Evolutionary conservation across 2,888 invertebrate species (phyloP).

Genomic region (Camptogramma bilineatum): DNA sequence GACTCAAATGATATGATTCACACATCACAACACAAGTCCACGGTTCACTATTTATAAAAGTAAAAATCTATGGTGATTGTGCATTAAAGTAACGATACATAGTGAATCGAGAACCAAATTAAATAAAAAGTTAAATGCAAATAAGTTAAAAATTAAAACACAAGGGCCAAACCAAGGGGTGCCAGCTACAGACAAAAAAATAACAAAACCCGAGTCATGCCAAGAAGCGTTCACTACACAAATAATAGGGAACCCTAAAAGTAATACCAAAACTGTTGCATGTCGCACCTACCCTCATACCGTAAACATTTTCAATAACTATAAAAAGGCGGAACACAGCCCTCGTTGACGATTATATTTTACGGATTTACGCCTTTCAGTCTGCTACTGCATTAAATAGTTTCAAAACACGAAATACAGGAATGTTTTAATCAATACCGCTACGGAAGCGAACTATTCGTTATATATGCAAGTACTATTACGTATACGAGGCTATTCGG

Average conservation of each 20-base stretch:
- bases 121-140: conserved; percentile 50
- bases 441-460: conserved; percentile 16
- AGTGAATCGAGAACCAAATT: conserved; percentile 55
- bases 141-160: conserved; percentile 62
- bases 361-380: conserved; percentile 33
- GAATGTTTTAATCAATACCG: conserved; percentile 35
- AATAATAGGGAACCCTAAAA: conserved; percentile 47
- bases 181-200: conserved; percentile 80
- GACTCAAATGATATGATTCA: conserved; percentile 54
- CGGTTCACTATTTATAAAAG: conserved; percentile 51
- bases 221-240: conserved; percentile 70
- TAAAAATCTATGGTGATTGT: conserved; percentile 29
- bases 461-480: conserved; percentile 20
- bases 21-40: conserved; percentile 46
- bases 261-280: conserved; percentile 61
- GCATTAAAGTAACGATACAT: conserved; percentile 35
- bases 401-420: conserved; percentile 38
- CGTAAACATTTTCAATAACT: conserved; percentile 34
- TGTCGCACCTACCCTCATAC: conserved; percentile 52
- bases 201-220: conserved; percentile 75
- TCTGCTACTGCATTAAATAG: conserved; percentile 29
- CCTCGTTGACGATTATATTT: conserved; percentile 25
- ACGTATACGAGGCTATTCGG: conserved; percentile 25
- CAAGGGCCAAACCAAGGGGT: conserved; percentile 84
- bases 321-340: conserved; percentile 31